Evolutionary conservation across 2,113 vertebrate genomes (phyloP).

Genomic region (Micronycteris hirsuta): DNA sequence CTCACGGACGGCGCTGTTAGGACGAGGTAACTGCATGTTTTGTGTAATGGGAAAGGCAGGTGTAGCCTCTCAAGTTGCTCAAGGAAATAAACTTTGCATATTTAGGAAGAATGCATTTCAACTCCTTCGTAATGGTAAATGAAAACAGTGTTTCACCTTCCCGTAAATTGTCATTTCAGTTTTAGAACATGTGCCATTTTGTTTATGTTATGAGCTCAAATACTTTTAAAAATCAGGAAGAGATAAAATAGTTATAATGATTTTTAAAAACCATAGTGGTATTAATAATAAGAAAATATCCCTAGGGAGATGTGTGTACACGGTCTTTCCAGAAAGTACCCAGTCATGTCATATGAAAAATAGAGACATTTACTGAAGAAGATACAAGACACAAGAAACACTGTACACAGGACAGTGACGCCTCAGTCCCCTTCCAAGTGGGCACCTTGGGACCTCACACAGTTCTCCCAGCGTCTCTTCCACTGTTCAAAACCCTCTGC

Average conservation of each 20-base stretch:
- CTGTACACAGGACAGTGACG: no score
- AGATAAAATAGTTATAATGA: not conserved
- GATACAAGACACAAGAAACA: no score
- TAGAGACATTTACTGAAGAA: no score
- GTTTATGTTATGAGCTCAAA: not conserved
- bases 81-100: not conserved
- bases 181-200: slow-evolving; percentile 3
- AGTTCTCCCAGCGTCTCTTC: no score
- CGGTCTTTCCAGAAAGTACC: no score
- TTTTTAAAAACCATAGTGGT: not conserved
- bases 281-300: not conserved
- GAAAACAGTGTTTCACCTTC: not conserved
- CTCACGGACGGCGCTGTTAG: not conserved
- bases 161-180: not conserved
- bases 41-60: not conserved
- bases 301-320: not conserved
- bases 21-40: not conserved
- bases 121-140: not conserved
- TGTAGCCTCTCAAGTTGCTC: not conserved
- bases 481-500: no score
- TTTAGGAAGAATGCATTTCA: not conserved
- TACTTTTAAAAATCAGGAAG: not conserved
- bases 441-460: no score
- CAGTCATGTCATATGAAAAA: no score
- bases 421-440: no score